Evolutionary conservation across 2,888 invertebrate genomes (phyloP), one percentile per base, ranked within the genome.

Genomic region (Ennomos erosarius): DNA sequence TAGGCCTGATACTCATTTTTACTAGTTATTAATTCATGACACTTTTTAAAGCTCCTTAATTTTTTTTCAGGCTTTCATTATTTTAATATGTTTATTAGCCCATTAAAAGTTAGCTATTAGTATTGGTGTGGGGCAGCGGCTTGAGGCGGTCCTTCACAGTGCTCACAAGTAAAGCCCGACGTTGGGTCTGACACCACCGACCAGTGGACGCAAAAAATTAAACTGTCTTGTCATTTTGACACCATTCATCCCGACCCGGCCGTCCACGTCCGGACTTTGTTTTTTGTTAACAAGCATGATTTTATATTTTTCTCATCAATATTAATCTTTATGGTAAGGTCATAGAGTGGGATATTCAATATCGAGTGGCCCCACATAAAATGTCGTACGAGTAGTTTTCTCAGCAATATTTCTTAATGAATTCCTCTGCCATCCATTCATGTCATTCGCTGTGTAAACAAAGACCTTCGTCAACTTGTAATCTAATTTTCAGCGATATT

Each of bases 201-300:
- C 73, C 75, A 79, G 79, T 80, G 76, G 66, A 71, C 72, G 84
- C 87, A 85, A 88, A 90, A 88, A 89, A 84, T 75, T 65, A 65
- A 85, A 84, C 79, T 84, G 82, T 79, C 88, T 84, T 85, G 89
- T 90, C 90, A 89, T 85, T 85, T 87, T 90, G 90, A 90, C 90
- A 90, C 87, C 89, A 90, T 90, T 89, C 90, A 89, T 86, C 73
- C 86, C 80, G 82, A 75, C 81, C 82, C 80, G 81, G 75, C 81
- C 82, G 84, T 49, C 49, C 59, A 58, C 79, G 82, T 60, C 55
- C 82, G 84, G 84, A 79, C 80, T 75, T 68, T 61, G 58, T 76
- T 79, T 75, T 79, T 79, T 78, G 67, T 63, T 44, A 37, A 59
- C 44, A 51, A 10, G 4, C 10, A 48, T 11, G 36, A 64, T 26